These are phyloP conservation scores for Tetropium fuscum DNA, from an alignment of 2,888 invertebrate genomes.

Conservation along the genomic window DNA sequence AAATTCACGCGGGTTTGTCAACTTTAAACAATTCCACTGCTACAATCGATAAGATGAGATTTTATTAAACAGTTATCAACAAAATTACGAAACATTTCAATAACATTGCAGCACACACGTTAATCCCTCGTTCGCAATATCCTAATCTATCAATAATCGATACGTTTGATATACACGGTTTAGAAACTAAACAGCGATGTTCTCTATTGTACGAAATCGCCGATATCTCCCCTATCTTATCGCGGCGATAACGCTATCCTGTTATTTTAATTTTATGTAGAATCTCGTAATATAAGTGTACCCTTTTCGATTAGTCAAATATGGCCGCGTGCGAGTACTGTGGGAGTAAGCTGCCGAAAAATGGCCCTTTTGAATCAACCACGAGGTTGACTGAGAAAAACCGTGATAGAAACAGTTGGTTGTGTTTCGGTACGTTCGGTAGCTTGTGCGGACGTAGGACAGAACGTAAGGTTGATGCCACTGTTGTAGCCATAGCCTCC, in stretches of 20 bases:
- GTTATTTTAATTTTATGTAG: slow-evolving; percentile 35
- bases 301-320: slow-evolving; percentile 21
- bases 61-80: background rate
- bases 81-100: background rate
- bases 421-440: slow-evolving; percentile 46
- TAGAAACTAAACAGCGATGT: slow-evolving; percentile 3
- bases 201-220: background rate
- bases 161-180: slow-evolving; percentile 3
- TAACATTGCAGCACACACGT: slow-evolving; percentile 7
- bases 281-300: slow-evolving; percentile 22
- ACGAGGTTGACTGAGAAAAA: slow-evolving; percentile 31
- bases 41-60: background rate
- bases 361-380: slow-evolving; percentile 26
- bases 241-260: slow-evolving; percentile 32
- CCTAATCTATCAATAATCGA: slow-evolving; percentile 13
- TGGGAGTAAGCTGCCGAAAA: slow-evolving; percentile 38
- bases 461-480: slow-evolving; percentile 6
- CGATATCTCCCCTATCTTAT: slow-evolving; percentile 30
- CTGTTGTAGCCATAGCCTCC: slow-evolving; percentile 8
- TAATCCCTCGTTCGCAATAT: slow-evolving; percentile 12
- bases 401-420: slow-evolving; percentile 36
- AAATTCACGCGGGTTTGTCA: too few relatives aligned
- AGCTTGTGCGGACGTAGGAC: slow-evolving; percentile 35
- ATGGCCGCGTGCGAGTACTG: slow-evolving; percentile 46
- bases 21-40: too few relatives aligned